Evolutionary conservation across 2,888 invertebrate species (phyloP), one percentile per base, ranked within the genome.

Genomic region (Ethmia dodecea): DNA sequence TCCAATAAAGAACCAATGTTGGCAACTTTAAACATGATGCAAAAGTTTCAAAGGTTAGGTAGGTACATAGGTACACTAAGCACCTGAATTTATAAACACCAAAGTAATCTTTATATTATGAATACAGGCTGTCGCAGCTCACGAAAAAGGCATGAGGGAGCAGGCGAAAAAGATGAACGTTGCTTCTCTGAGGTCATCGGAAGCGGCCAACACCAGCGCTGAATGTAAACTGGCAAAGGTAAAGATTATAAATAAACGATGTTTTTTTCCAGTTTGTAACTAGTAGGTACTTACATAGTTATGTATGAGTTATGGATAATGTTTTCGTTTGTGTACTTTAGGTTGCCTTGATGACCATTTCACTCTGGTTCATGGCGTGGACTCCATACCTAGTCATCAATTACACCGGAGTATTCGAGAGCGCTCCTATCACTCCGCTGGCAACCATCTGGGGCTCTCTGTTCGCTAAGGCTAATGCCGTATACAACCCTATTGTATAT

Each of bases 111-210:
- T 22, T 22, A 9, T 5, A n/a, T 22, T 22, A 22, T 22, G n/a
- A n/a, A n/a, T 56, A 14, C 61, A 92, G 89, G 94, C 94, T 47
- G 94, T 94, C 39, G 88, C 92, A 38, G 93, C 92, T 53, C 96
- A 96, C 81, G 95, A 96, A 74, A 94, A 91, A 60, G 89, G 88
- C 27, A 94, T 96, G 94, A 88, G 94, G 54, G 95, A 95, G 70
- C 95, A 96, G 78, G 96, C 96, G 34, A 95, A 95, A 78, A 96
- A 96, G 80, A 96, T 96, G 96, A 96, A 96, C 73, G 96, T 96
- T 3, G 93, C 95, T 42, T 95, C 95, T 22, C 88, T 96, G 35
- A 88, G 95, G 64, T 94, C 94, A 20, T 89, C 92, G 15, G 94
- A 94, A 62, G 90, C 91, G 47, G 88, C 91, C 9, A 91, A 91